These are phyloP conservation scores for Lomographa bimaculata DNA, from an alignment of 2,888 invertebrate species.

Conservation along the genomic window DNA sequence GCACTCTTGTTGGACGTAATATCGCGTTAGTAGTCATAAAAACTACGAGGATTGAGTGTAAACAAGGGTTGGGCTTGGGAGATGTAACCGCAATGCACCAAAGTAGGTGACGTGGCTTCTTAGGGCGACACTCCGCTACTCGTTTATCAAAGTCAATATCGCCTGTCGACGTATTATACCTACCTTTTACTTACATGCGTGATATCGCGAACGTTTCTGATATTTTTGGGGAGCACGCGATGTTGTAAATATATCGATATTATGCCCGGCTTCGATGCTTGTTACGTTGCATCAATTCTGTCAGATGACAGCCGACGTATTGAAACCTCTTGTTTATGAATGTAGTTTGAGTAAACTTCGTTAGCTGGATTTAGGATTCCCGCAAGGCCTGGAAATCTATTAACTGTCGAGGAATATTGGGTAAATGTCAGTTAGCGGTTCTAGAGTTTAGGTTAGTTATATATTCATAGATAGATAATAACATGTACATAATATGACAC, in stretches of 20 bases:
- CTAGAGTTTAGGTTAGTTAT: constrained; percentile 2
- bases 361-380: constrained; percentile 27
- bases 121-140: constrained; percentile 74
- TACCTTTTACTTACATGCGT: constrained; percentile 63
- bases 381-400: constrained; percentile 20
- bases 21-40: constrained; percentile 74
- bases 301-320: constrained; percentile 25
- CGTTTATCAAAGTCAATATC: constrained; percentile 83
- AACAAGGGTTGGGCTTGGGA: constrained; percentile 66
- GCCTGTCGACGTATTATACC: constrained; percentile 69
- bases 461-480: not conserved
- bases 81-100: constrained; percentile 80
- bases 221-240: constrained; percentile 34
- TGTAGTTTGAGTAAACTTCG: constrained; percentile 30
- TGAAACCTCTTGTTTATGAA: constrained; percentile 34
- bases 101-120: constrained; percentile 77
- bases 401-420: constrained; percentile 18
- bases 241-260: constrained; percentile 32
- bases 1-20: constrained; percentile 63
- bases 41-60: constrained; percentile 71
- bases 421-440: constrained; percentile 10
- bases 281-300: constrained; percentile 31
- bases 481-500: too few species aligned
- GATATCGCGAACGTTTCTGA: constrained; percentile 37
- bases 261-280: constrained; percentile 27